Percentiles rank a stretch among this genome's conserved stretches.
Evolutionary conservation across 1,140 invertebrate genomes (phyloP).

Genomic region (Himalopsyche phryganea): DNA sequence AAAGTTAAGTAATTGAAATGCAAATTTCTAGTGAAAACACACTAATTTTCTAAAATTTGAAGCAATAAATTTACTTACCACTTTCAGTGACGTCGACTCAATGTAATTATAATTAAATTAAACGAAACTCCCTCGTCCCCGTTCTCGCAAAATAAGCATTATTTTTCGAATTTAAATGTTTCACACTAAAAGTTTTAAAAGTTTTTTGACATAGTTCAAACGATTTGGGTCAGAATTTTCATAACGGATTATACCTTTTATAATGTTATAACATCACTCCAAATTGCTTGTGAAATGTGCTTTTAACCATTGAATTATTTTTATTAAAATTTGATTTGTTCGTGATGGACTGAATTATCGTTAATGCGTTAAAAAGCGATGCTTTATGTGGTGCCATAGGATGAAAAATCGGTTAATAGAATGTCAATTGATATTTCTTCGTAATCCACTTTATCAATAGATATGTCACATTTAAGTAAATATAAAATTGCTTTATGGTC

Average conservation of each 20-base stretch:
- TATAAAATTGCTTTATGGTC: no score
- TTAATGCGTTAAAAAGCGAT: no score
- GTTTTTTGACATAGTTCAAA: neutral
- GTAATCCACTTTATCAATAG: no score
- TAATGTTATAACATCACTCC: neutral
- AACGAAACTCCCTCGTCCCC: neutral
- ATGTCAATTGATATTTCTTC: no score
- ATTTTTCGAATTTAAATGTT: neutral
- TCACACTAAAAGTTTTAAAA: neutral
- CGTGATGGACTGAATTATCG: no score
- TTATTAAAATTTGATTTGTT: no score
- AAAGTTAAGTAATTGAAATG: neutral
- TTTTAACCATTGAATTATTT: neutral
- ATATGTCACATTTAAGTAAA: no score
- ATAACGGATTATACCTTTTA: neutral
- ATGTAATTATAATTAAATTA: neutral
- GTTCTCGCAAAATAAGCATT: neutral
- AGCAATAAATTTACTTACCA: neutral
- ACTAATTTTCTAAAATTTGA: neutral
- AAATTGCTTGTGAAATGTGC: neutral
- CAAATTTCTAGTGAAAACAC: neutral
- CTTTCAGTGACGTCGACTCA: neutral
- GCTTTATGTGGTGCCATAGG: no score
- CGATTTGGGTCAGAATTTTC: neutral
- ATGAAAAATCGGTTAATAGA: no score